Conservation (phyloP, 2,888 invertebrate species). For the Himalopsyche kuldschensis region DNA sequence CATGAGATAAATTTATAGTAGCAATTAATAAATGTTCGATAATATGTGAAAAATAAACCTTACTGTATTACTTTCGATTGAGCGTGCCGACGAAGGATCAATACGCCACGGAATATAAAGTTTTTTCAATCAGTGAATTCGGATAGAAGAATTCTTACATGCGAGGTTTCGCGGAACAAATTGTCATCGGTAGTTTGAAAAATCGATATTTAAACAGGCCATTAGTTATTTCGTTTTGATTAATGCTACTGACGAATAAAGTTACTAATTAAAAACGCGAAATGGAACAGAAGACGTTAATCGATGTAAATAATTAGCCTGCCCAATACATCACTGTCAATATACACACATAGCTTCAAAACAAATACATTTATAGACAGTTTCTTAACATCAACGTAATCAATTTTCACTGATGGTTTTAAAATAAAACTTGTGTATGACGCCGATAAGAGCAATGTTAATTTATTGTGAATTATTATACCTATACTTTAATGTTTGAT, state of each 20-base stretch:
- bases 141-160: not conserved
- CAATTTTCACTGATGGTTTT: not conserved
- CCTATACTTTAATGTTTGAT: no score
- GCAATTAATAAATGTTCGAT: not conserved
- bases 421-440: not conserved
- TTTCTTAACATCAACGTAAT: not conserved
- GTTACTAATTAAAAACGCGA: conserved; percentile 16
- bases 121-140: not conserved
- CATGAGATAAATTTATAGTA: not conserved
- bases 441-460: no score
- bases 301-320: conserved; percentile 33
- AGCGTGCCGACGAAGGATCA: not conserved
- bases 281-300: conserved; percentile 32
- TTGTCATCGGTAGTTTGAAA: not conserved
- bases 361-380: conserved; percentile 1
- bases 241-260: conserved; percentile 11
- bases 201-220: not conserved
- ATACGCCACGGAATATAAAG: not conserved
- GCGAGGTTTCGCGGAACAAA: not conserved
- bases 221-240: conserved; percentile 7
- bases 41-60: not conserved
- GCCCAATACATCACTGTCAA: conserved; percentile 32
- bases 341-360: conserved; percentile 12
- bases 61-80: not conserved
- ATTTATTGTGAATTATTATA: no score